Evolutionary conservation across 2,888 invertebrate genomes (phyloP), one percentile per base, ranked within the genome.

Genomic region (Aspidiotus destructor): DNA sequence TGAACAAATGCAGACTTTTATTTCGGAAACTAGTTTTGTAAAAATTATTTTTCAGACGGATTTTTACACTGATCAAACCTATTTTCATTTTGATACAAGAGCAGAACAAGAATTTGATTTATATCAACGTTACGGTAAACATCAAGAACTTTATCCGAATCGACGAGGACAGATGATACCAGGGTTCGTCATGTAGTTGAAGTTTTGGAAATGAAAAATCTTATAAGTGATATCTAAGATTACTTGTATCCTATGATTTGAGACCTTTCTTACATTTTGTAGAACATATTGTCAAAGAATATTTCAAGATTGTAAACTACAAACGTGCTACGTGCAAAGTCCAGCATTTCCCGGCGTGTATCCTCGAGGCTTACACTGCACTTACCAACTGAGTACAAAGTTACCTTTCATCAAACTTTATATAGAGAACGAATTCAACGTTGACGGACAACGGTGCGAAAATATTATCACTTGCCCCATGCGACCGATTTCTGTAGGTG

Each of bases 391-490:
- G 65, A 92, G 92, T 81, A 92, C 92, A 7, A 81, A 91, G 55
- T 83, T 89, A 75, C 91, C 92, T 28, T 92, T 90, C 80, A 92
- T 92, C 77, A 75, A 74, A 65, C 69, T 75, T 17, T 74, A 92
- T 80, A 89, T 92, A 75, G 92, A 92, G 77, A 92, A 92, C 77
- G 92, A 92, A 78, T 93, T 93, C 80, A 92, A 93, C 77, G 91
- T 93, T 74, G 93, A 93, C 74, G 93, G 93, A 1, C 92, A 93
- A 76, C 83, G 93, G 68, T 93, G 93, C 76, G 93, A 94, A 79
- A 93, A 93, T 77, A 90, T 93, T 74, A 92, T 94, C 89, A 91
- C 92, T 0, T 94, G 93, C 75, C 93, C 93, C 40, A 92, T 93
- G 86, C 82, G 92, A 72, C 91, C 92, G 10, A 92, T 92, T 72